Evolutionary conservation across 2,888 invertebrate genomes (phyloP).

Genomic region (Drosophila paramelanica): DNA sequence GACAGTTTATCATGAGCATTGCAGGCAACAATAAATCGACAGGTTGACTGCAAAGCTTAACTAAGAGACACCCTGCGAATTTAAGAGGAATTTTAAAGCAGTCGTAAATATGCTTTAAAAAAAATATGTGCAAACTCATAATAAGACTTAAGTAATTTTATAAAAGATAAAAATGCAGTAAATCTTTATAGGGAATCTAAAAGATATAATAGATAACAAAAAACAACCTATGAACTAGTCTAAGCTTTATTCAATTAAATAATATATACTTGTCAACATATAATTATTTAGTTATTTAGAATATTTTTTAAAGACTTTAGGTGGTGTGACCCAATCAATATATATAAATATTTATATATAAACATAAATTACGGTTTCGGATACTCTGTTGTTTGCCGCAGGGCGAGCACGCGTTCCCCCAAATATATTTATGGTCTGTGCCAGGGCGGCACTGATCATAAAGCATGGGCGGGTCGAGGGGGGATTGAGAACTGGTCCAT

Average conservation of each 20-base stretch:
- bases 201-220: background rate
- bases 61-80: constrained; percentile 15
- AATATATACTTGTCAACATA: too few relatives aligned
- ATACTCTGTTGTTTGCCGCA: constrained; percentile 27
- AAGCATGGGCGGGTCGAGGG: background rate
- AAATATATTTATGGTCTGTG: constrained; percentile 69
- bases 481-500: constrained; percentile 44
- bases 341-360: background rate
- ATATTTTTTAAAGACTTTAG: too few relatives aligned
- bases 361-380: background rate
- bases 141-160: background rate
- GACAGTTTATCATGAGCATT: constrained; percentile 50
- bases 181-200: background rate
- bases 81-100: background rate
- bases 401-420: constrained; percentile 65
- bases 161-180: too few relatives aligned
- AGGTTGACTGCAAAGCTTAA: background rate
- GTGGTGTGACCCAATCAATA: background rate
- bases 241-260: too few relatives aligned
- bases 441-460: constrained; percentile 10
- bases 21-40: constrained; percentile 17
- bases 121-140: background rate
- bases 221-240: too few relatives aligned
- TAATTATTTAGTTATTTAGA: too few relatives aligned
- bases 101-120: background rate